Evolutionary conservation across 2,888 invertebrate species (phyloP).

Genomic region (Oscheius onirici): DNA sequence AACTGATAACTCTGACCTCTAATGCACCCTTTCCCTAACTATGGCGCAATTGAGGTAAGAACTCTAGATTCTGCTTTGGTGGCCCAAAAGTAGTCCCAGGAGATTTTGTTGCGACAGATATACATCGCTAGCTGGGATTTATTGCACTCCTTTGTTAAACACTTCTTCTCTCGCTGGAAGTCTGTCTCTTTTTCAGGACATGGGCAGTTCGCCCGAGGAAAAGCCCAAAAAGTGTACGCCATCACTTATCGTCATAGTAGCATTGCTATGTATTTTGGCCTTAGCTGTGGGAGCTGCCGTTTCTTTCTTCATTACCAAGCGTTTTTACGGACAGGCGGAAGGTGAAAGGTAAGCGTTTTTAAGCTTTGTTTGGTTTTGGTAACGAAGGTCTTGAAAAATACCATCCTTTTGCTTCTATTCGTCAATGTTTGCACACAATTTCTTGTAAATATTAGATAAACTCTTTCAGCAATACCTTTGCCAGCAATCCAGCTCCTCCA

Average conservation of each 20-base stretch:
- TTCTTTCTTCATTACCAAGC: constrained; percentile 21
- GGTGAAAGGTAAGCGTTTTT: neutral
- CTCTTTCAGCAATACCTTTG: neutral
- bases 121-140: neutral
- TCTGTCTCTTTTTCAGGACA: constrained; percentile 6
- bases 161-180: constrained; percentile 3
- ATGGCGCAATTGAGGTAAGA: constrained; percentile 23
- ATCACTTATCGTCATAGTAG: neutral
- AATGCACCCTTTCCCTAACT: constrained; percentile 1
- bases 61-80: no score
- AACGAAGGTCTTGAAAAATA: no score
- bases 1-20: neutral
- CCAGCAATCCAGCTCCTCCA: neutral
- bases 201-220: constrained; percentile 24
- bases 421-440: no score
- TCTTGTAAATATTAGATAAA: neutral
- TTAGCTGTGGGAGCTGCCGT: neutral
- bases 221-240: neutral
- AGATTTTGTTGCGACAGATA: constrained; percentile 13
- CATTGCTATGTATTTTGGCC: neutral
- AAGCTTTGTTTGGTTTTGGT: no score
- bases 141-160: constrained; percentile 1
- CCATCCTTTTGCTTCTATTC: no score
- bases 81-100: constrained; percentile 3
- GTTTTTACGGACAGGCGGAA: neutral